A percentile compares a stretch with the other conserved stretches of the same genome.
These are phyloP conservation scores for Caenorhabditis angaria DNA, from an alignment of 2,888 invertebrate genomes.

Conservation along the genomic window DNA sequence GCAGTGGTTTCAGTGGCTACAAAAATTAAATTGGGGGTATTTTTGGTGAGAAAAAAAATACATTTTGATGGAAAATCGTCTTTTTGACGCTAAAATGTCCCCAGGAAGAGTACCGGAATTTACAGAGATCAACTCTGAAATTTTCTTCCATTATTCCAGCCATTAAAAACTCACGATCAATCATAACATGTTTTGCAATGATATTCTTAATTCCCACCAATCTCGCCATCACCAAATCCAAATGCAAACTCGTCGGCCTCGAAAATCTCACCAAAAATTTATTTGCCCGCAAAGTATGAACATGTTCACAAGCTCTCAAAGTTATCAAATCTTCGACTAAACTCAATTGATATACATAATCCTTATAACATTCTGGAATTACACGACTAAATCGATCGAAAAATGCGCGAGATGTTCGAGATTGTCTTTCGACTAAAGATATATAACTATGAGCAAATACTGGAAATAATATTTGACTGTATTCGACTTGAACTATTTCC, in stretches of 20 bases:
- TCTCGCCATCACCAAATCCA: conserved; percentile 25
- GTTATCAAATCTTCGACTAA: conserved; percentile 36
- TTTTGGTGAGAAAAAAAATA: too few relatives aligned
- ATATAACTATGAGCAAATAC: conserved; percentile 55
- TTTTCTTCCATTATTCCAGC: too few relatives aligned
- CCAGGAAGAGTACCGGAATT: too few relatives aligned
- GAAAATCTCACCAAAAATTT: conserved; percentile 29
- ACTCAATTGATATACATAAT: conserved; percentile 33
- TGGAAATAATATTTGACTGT: conserved; percentile 51
- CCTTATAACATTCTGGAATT: conserved; percentile 47
- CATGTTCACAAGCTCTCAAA: conserved; percentile 25
- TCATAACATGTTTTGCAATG: conserved; percentile 31
- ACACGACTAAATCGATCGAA: conserved; percentile 43
- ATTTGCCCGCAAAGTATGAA: conserved; percentile 29
- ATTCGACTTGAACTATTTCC: conserved; percentile 54
- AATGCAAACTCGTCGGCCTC: conserved; percentile 21
- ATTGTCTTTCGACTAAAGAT: conserved; percentile 28
- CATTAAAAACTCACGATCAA: conserved; percentile 41
- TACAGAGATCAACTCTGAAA: too few relatives aligned
- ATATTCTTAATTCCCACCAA: conserved; percentile 32
- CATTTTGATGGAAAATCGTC: not conserved
- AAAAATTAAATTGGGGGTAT: not conserved
- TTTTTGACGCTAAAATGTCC: not conserved
- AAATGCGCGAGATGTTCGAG: conserved; percentile 36
- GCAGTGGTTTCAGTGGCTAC: conserved; percentile 20